Conservation (phyloP, 2,797 vertebrate species). For the Emys orbicularis region DNA sequence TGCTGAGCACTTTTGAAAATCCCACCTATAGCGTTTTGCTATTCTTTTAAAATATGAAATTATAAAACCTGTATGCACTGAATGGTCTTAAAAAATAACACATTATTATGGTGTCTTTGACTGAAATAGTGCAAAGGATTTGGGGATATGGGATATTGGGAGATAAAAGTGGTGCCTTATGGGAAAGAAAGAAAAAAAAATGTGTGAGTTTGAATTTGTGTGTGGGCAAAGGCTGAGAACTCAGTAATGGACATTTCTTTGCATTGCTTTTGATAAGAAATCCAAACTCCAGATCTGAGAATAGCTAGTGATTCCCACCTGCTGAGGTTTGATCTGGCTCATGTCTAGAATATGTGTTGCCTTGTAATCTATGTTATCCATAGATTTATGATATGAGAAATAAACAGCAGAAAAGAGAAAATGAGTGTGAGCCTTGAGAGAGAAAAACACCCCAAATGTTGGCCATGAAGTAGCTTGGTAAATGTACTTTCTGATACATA, state of each 20-base stretch:
- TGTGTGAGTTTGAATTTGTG: background rate
- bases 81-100: background rate
- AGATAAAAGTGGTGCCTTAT: background rate
- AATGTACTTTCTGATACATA: background rate
- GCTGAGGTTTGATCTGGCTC: background rate
- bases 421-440: background rate
- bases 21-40: background rate
- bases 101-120: background rate
- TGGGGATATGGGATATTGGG: background rate
- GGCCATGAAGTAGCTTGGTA: background rate
- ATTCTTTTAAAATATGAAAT: background rate
- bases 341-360: background rate
- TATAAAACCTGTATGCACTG: background rate
- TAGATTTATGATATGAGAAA: background rate
- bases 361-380: background rate
- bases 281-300: conserved; percentile 2
- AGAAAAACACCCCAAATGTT: background rate
- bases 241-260: background rate
- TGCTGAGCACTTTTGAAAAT: background rate
- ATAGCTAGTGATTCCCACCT: background rate
- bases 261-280: background rate
- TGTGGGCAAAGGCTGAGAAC: background rate
- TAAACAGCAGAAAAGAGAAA: conserved; percentile 10
- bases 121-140: background rate
- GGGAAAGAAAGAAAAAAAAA: background rate